phyloP scores from a whole-genome alignment of 1,140 invertebrate species.

The Caenorhabditis inopinata region DNA sequence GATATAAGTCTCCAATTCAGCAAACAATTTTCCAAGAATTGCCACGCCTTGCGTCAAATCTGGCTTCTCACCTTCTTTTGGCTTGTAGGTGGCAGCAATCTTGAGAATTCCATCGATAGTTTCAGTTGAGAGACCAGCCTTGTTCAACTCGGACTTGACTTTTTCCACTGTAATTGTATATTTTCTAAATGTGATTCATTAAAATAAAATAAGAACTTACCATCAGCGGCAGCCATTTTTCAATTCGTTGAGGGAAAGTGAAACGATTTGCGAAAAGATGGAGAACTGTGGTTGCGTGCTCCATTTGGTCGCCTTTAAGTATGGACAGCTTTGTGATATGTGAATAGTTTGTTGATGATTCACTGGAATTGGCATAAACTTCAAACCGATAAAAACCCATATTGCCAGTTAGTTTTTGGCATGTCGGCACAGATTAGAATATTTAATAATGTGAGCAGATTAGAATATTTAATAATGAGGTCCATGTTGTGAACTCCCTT shows the following conservation, averaged over 20 bases:
- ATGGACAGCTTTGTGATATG: neutral
- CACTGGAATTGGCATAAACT: neutral
- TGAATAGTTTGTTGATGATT: conserved; percentile 16
- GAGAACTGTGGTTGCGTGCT: neutral
- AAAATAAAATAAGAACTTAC: neutral
- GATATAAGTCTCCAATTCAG: neutral
- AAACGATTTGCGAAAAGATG: neutral
- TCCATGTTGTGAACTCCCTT: no score
- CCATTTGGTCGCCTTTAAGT: neutral
- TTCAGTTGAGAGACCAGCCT: neutral
- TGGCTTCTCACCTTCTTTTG: neutral
- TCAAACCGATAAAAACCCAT: neutral
- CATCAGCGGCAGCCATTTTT: neutral
- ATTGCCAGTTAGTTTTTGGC: neutral
- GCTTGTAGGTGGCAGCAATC: conserved; percentile 19
- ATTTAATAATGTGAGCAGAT: no score
- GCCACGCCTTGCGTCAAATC: neutral
- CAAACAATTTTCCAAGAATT: neutral
- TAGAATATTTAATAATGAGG: no score
- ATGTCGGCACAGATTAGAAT: no score
- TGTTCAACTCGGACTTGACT: neutral
- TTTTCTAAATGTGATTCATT: neutral
- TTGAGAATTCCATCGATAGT: neutral
- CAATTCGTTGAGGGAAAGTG: neutral
- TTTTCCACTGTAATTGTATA: neutral